These are phyloP conservation scores for Diarsia brunnea DNA, from an alignment of 2,888 invertebrate genomes.

Conservation along the genomic window DNA sequence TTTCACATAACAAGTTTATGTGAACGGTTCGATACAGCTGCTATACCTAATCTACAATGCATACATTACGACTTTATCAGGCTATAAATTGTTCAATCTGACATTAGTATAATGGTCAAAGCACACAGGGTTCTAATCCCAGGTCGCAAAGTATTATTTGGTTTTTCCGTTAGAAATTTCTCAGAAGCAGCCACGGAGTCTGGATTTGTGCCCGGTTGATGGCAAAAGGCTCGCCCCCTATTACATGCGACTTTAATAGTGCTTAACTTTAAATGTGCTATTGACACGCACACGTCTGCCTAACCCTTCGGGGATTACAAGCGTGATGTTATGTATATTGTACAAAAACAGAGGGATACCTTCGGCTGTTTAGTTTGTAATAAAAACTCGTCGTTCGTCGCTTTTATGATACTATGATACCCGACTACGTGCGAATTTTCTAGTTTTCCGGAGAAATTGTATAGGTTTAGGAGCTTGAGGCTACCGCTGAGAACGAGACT, in stretches of 20 bases:
- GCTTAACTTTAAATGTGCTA: no score
- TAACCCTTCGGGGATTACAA: background rate
- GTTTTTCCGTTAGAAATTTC: background rate
- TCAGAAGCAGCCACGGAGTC: background rate
- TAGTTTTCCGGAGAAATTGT: background rate
- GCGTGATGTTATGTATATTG: background rate
- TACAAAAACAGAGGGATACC: background rate
- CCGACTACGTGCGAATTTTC: background rate
- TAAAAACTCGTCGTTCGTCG: background rate
- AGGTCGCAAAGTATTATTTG: background rate
- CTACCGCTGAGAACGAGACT: background rate
- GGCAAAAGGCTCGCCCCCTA: background rate
- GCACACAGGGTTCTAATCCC: no score
- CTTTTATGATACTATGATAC: background rate
- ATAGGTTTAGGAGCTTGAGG: background rate
- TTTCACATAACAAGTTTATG: slow-evolving; percentile 42
- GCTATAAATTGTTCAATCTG: background rate
- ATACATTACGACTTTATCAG: background rate
- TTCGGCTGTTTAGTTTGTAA: background rate
- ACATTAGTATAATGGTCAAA: no score
- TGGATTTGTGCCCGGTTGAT: background rate
- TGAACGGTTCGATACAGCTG: background rate
- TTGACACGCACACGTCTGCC: background rate
- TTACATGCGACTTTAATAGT: background rate
- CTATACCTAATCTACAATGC: background rate